Evolutionary conservation across 2,113 vertebrate species (phyloP).

Genomic region (Gallinago undulata): DNA sequence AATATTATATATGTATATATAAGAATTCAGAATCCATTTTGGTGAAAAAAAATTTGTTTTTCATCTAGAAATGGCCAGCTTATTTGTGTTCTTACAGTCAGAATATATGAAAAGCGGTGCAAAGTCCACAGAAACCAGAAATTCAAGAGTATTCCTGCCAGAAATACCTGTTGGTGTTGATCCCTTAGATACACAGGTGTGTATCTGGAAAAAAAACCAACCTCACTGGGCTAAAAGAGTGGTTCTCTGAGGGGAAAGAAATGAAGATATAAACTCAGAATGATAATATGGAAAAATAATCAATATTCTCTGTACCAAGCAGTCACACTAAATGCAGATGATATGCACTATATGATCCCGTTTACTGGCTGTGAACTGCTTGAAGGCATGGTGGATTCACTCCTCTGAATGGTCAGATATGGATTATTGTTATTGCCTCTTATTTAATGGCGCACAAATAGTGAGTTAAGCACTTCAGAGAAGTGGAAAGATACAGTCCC

Average conservation of each 20-base stretch:
- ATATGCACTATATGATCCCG: slow-evolving; percentile 17
- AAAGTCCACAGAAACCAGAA: background rate
- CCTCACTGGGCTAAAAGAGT: background rate
- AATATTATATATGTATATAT: too few relatives aligned
- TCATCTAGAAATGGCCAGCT: background rate
- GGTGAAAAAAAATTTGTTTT: background rate
- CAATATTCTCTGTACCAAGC: background rate
- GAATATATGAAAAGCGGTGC: background rate
- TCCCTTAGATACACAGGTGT: background rate
- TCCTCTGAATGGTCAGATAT: background rate
- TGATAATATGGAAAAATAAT: background rate
- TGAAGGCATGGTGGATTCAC: background rate
- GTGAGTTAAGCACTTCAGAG: slow-evolving; percentile 21
- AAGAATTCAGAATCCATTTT: background rate
- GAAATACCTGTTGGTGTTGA: background rate
- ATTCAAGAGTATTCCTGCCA: background rate
- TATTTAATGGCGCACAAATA: slow-evolving; percentile 27
- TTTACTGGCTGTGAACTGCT: slow-evolving; percentile 2
- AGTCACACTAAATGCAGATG: slow-evolving; percentile 38
- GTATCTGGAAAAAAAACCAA: background rate
- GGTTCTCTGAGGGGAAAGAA: background rate
- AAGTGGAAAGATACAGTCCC: background rate
- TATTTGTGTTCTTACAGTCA: background rate
- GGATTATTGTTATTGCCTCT: background rate
- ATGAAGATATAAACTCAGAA: background rate